These are phyloP conservation scores for Lepilemur ruficaudatus DNA, from an alignment of 2,797 vertebrate genomes.

Conservation along the genomic window DNA sequence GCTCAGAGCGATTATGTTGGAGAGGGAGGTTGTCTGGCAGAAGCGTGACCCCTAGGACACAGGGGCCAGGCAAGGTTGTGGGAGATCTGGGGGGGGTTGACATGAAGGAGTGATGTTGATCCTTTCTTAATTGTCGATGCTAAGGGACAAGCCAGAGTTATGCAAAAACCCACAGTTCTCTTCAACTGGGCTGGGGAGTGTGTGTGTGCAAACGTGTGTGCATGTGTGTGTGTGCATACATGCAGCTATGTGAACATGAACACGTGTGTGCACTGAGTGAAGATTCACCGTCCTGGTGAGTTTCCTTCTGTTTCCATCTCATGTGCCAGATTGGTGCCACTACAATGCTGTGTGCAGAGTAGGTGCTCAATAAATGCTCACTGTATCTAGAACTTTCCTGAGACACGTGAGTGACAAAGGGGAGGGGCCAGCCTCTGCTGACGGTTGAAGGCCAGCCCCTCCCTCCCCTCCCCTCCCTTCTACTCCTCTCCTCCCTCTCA, in stretches of 20 bases:
- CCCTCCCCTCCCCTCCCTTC: fast-evolving
- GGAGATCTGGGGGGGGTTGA: not conserved
- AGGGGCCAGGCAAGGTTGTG: fast-evolving
- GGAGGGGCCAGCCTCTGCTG: not conserved
- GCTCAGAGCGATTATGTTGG: not conserved
- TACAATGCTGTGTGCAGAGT: fast-evolving
- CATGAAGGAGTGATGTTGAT: not conserved
- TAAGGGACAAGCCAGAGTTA: not conserved
- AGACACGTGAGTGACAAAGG: fast-evolving
- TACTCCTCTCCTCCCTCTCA: fast-evolving
- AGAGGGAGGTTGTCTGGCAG: too few species aligned
- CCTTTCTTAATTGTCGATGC: fast-evolving
- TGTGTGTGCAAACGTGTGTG: not conserved
- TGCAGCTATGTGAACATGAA: not conserved
- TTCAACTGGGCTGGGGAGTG: not conserved
- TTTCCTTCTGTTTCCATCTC: not conserved
- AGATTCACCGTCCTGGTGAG: not conserved
- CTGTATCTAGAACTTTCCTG: not conserved
- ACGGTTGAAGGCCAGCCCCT: not conserved
- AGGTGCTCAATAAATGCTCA: not conserved
- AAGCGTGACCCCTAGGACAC: not conserved
- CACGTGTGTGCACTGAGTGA: not conserved
- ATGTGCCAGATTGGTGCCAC: fast-evolving
- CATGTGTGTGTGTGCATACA: fast-evolving
- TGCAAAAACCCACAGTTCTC: not conserved